phyloP scores from a whole-genome alignment of 2,888 invertebrate genomes.

The Dysmachus trigonus region DNA sequence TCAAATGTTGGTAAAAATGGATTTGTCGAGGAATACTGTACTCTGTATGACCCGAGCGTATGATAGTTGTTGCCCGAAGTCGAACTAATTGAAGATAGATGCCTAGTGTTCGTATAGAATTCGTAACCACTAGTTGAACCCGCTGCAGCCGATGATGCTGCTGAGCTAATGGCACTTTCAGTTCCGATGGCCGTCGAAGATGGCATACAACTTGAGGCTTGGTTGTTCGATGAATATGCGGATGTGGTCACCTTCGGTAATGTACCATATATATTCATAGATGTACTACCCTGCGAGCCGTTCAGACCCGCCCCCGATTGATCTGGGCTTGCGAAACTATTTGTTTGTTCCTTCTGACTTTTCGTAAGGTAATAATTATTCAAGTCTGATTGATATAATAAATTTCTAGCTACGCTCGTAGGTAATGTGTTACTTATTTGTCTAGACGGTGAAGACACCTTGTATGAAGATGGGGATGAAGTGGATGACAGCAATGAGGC shows the following conservation, averaged over 20 bases:
- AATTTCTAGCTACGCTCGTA: slow-evolving; percentile 54
- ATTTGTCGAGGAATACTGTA: slow-evolving; percentile 65
- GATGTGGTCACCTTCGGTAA: slow-evolving; percentile 59
- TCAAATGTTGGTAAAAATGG: slow-evolving; percentile 64
- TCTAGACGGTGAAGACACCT: slow-evolving; percentile 58
- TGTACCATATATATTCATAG: slow-evolving; percentile 63
- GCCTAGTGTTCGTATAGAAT: slow-evolving; percentile 56
- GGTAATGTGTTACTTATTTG: slow-evolving; percentile 55
- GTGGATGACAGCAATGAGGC: slow-evolving; percentile 44
- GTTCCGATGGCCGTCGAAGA: slow-evolving; percentile 49
- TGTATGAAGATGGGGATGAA: slow-evolving; percentile 50
- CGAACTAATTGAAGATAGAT: slow-evolving; percentile 40
- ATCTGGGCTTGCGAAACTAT: slow-evolving; percentile 56
- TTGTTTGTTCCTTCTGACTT: slow-evolving; percentile 54
- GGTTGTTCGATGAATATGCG: slow-evolving; percentile 45
- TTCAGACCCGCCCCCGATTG: slow-evolving; percentile 56
- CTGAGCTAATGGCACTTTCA: slow-evolving; percentile 61
- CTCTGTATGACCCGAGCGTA: slow-evolving; percentile 63
- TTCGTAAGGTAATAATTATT: slow-evolving; percentile 58
- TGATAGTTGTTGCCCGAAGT: slow-evolving; percentile 59
- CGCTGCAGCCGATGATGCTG: slow-evolving; percentile 62
- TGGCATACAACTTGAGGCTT: slow-evolving; percentile 41
- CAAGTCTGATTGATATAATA: slow-evolving; percentile 56
- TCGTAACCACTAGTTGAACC: slow-evolving; percentile 63
- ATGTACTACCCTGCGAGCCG: slow-evolving; percentile 55